phyloP scores from a whole-genome alignment of 2,113 vertebrate genomes.

The Paralichthys olivaceus region DNA sequence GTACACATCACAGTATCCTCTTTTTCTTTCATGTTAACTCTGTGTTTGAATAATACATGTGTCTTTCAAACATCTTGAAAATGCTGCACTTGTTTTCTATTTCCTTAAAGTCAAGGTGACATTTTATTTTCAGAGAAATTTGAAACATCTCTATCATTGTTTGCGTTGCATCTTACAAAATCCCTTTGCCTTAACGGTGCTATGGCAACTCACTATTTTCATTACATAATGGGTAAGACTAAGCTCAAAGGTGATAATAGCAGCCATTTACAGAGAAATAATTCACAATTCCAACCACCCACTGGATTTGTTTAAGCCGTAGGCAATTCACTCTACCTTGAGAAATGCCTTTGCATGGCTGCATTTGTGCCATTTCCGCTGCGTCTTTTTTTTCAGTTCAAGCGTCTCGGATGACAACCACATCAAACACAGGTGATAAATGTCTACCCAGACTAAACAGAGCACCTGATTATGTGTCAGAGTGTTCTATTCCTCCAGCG shows the following conservation, averaged over 20 bases:
- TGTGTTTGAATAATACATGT: not conserved
- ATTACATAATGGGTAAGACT: not conserved
- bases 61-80: not conserved
- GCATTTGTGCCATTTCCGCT: conserved; percentile 37
- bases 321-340: conserved; percentile 46
- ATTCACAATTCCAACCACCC: conserved; percentile 38
- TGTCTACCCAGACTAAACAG: conserved; percentile 66
- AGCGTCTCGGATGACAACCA: conserved; percentile 55
- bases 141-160: not conserved
- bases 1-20: no score
- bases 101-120: not conserved
- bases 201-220: conserved; percentile 1
- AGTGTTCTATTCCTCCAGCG: conserved; percentile 64
- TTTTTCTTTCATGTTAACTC: not conserved
- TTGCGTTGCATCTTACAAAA: conserved; percentile 8
- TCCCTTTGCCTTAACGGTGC: not conserved
- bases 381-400: not conserved
- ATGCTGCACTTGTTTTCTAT: not conserved
- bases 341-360: conserved; percentile 47
- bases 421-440: conserved; percentile 76
- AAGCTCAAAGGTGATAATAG: conserved; percentile 5
- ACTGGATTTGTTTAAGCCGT: conserved; percentile 37
- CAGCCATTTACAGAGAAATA: conserved; percentile 41
- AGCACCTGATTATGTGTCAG: conserved; percentile 69
- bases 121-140: not conserved